A percentile compares a stretch with the other conserved stretches of the same genome.
Evolutionary conservation across 2,888 invertebrate genomes (phyloP).

Genomic region (Polydrusus cervinus): DNA sequence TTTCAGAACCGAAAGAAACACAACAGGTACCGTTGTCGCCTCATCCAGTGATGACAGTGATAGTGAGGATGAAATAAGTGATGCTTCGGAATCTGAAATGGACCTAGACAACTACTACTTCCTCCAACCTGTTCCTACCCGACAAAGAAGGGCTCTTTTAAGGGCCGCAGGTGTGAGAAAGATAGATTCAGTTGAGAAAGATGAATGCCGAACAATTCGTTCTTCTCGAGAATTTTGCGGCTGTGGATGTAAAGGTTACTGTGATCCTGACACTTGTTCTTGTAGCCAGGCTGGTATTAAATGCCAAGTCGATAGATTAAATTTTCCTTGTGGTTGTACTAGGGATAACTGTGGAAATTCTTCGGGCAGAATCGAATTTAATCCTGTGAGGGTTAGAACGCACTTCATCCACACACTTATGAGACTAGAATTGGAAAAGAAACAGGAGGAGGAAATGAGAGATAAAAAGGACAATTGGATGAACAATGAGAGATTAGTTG

Average conservation of each 20-base stretch:
- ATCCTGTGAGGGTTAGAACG: constrained; percentile 94
- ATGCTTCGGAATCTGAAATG: constrained; percentile 87
- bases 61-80: constrained; percentile 88
- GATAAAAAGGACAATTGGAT: constrained; percentile 72
- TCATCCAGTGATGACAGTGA: constrained; percentile 90
- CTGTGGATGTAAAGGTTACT: constrained; percentile 92
- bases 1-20: constrained; percentile 51
- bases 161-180: constrained; percentile 95
- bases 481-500: constrained; percentile 71
- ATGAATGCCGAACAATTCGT: constrained; percentile 94
- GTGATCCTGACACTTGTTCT: constrained; percentile 96
- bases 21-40: constrained; percentile 65
- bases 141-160: constrained; percentile 90
- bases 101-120: constrained; percentile 94
- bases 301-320: constrained; percentile 96
- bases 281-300: constrained; percentile 97
- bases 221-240: constrained; percentile 95
- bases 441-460: constrained; percentile 76
- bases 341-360: constrained; percentile 95
- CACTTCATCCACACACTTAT: constrained; percentile 98
- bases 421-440: constrained; percentile 92
- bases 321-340: constrained; percentile 97
- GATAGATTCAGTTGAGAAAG: constrained; percentile 94
- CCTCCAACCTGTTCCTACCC: constrained; percentile 92
- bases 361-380: constrained; percentile 95